A percentile compares a stretch with the other conserved stretches of the same genome.
phyloP scores from a whole-genome alignment of 2,888 invertebrate genomes.

The Drosophila prolongata region DNA sequence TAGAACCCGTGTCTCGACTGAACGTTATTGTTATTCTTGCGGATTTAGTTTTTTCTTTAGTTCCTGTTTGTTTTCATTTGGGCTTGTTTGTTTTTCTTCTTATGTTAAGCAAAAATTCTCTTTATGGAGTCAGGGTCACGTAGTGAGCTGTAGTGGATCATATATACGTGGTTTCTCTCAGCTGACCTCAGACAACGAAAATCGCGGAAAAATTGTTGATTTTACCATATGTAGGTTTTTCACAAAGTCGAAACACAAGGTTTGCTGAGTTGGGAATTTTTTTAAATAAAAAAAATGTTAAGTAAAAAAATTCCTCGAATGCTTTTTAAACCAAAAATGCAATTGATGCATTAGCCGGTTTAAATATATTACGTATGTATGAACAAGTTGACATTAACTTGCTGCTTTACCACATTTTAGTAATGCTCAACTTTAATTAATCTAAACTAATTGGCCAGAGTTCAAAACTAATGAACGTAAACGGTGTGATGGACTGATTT shows the following conservation, averaged over 20 bases:
- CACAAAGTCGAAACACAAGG: neutral
- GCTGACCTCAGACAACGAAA: constrained; percentile 17
- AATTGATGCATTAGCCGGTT: neutral
- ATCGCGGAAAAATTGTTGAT: constrained; percentile 10
- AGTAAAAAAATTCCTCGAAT: too few relatives aligned
- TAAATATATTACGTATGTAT: too few relatives aligned
- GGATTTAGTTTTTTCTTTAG: constrained; percentile 22
- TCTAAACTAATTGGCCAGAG: constrained; percentile 13
- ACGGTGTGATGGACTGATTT: constrained; percentile 20
- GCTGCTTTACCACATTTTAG: neutral
- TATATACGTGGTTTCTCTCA: constrained; percentile 19
- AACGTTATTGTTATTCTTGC: constrained; percentile 16
- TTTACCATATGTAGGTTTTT: neutral
- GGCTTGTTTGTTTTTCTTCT: constrained; percentile 8
- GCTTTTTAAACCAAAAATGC: too few relatives aligned
- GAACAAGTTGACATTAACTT: neutral
- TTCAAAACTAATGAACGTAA: neutral
- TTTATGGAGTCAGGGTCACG: constrained; percentile 26
- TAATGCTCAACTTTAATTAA: constrained; percentile 2
- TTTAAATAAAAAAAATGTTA: too few relatives aligned
- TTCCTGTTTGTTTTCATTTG: constrained; percentile 21
- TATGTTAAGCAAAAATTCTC: neutral
- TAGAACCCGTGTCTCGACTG: constrained; percentile 12
- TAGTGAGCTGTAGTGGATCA: constrained; percentile 16
- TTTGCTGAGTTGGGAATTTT: neutral